Percentiles rank a stretch among this genome's conserved stretches.
Evolutionary conservation across 2,888 invertebrate species (phyloP).

Genomic region (Lasioglossum oenotherae): DNA sequence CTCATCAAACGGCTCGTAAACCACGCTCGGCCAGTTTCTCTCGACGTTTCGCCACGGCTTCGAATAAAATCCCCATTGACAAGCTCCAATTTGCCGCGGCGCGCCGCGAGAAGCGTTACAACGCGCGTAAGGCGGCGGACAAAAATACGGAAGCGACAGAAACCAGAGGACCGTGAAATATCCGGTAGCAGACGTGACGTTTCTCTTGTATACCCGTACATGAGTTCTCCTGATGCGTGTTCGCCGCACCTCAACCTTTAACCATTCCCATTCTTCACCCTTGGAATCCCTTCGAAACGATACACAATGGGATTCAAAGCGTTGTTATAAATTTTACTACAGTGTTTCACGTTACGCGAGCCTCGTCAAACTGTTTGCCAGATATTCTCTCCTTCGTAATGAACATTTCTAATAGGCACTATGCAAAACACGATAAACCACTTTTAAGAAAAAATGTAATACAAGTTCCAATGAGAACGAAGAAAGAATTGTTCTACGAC

Average conservation of each 20-base stretch:
- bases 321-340: conserved; percentile 5
- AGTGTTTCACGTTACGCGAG: not conserved
- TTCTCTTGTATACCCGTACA: conserved; percentile 52
- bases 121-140: not conserved
- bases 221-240: conserved; percentile 51
- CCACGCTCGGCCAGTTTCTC: conserved; percentile 15
- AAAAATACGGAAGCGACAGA: conserved; percentile 25
- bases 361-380: conserved; percentile 6
- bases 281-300: conserved; percentile 51
- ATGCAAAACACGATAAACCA: not conserved
- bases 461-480: not conserved
- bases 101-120: conserved; percentile 10
- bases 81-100: conserved; percentile 35
- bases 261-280: conserved; percentile 28
- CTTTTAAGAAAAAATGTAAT: not conserved
- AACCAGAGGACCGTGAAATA: conserved; percentile 48
- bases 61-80: conserved; percentile 41
- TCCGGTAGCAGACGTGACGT: conserved; percentile 49
- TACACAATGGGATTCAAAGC: conserved; percentile 31
- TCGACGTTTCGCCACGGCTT: not conserved
- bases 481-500: fast-evolving
- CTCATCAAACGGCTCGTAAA: conserved; percentile 19
- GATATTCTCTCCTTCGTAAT: not conserved
- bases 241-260: conserved; percentile 32
- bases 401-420: not conserved